phyloP scores from a whole-genome alignment of 2,113 vertebrate genomes.

The Strix uralensis region DNA sequence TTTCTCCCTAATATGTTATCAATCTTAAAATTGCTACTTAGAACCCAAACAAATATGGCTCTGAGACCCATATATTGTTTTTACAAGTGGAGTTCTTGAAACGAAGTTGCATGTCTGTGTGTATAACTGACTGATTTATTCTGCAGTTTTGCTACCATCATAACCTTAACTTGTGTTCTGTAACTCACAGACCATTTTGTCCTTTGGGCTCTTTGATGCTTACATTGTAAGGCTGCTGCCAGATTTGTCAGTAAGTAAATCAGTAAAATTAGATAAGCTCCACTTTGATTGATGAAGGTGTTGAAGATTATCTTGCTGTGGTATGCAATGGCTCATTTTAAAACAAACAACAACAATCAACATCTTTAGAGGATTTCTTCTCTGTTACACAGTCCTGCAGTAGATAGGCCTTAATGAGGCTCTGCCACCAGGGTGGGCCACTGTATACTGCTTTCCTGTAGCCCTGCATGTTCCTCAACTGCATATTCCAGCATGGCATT shows the following conservation, averaged over 20 bases:
- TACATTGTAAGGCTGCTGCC: not conserved
- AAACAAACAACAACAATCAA: not conserved
- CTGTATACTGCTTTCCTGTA: not conserved
- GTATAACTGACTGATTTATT: not conserved
- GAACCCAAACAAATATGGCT: not conserved
- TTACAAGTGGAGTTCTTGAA: not conserved
- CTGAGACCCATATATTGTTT: not conserved
- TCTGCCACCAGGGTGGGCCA: not conserved
- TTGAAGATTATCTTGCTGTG: not conserved
- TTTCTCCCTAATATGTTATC: not conserved
- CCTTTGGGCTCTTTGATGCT: not conserved
- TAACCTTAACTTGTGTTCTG: not conserved
- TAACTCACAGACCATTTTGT: not conserved
- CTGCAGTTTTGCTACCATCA: not conserved
- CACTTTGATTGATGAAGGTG: not conserved
- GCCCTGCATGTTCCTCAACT: not conserved
- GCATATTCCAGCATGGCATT: not conserved
- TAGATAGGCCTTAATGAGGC: not conserved
- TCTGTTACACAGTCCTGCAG: not conserved
- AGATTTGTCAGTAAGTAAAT: not conserved
- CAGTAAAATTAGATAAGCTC: not conserved
- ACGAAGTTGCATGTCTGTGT: not conserved
- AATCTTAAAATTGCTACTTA: not conserved
- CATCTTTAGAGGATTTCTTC: not conserved
- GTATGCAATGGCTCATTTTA: not conserved